A percentile compares a stretch with the other conserved stretches of the same genome.
Evolutionary conservation across 2,113 vertebrate species (phyloP).

Genomic region (Channa maculata): DNA sequence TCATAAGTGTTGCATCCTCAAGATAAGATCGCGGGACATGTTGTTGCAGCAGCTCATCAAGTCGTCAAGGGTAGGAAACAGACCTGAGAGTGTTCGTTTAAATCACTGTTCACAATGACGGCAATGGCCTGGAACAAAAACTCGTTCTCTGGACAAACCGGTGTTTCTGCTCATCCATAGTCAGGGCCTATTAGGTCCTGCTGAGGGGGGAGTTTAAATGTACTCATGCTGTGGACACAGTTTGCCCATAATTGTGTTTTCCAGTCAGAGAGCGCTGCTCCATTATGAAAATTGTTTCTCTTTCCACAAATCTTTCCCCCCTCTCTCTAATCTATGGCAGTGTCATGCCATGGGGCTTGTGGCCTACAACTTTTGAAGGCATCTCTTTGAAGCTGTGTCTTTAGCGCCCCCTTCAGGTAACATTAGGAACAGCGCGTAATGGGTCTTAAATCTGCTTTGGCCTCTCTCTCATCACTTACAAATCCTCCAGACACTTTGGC

Average conservation of each 20-base stretch:
- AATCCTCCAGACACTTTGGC: slow-evolving; percentile 31
- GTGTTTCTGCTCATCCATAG: slow-evolving; percentile 59
- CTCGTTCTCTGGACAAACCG: slow-evolving; percentile 41
- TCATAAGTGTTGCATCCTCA: background rate
- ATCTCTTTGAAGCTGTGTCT: slow-evolving; percentile 62
- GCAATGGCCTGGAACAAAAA: slow-evolving; percentile 65
- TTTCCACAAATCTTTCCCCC: slow-evolving; percentile 37
- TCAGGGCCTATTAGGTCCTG: slow-evolving; percentile 56
- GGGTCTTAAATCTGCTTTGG: slow-evolving; percentile 37
- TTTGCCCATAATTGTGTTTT: slow-evolving; percentile 74
- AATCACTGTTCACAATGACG: slow-evolving; percentile 42
- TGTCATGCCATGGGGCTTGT: slow-evolving; percentile 27
- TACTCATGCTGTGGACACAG: slow-evolving; percentile 64
- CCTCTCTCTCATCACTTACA: slow-evolving; percentile 39
- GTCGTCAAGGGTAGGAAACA: slow-evolving; percentile 36
- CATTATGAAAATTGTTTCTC: slow-evolving; percentile 76
- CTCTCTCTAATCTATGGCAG: slow-evolving; percentile 25
- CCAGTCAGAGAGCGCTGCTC: slow-evolving; percentile 64
- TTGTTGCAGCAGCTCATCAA: slow-evolving; percentile 4
- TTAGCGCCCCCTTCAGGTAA: slow-evolving; percentile 67
- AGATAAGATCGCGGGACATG: background rate
- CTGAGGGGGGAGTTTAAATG: slow-evolving; percentile 66
- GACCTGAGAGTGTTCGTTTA: slow-evolving; percentile 32
- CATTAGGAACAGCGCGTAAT: slow-evolving; percentile 31
- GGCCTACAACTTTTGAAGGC: background rate